phyloP scores from a whole-genome alignment of 2,888 invertebrate species.

The Pollenia labialis region DNA sequence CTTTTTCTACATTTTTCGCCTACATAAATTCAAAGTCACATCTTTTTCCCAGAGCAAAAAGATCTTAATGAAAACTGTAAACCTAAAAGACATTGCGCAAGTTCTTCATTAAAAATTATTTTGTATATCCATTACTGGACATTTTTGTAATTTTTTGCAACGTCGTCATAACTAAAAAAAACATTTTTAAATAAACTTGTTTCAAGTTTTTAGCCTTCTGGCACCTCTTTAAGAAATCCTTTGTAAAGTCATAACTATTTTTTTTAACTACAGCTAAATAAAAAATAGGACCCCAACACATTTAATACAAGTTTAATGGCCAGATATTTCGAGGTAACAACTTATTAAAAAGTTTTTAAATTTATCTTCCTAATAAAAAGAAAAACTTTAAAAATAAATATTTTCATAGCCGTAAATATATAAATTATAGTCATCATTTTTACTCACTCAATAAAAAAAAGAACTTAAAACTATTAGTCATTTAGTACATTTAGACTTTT shows the following conservation, averaged over 20 bases:
- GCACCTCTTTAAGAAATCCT: too few relatives aligned
- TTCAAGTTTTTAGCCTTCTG: too few relatives aligned
- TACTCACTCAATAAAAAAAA: background rate
- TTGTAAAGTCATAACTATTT: background rate
- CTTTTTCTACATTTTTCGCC: too few relatives aligned
- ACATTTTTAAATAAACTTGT: too few relatives aligned
- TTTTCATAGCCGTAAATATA: slow-evolving; percentile 1
- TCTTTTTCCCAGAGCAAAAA: too few relatives aligned
- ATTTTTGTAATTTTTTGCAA: too few relatives aligned
- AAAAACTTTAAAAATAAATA: background rate
- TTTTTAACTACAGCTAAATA: background rate
- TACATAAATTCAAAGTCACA: too few relatives aligned
- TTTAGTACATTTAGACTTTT: slow-evolving; percentile 1
- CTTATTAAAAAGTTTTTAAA: background rate
- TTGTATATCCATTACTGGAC: too few relatives aligned
- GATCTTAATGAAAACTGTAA: too few relatives aligned
- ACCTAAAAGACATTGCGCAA: too few relatives aligned
- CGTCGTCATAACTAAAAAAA: too few relatives aligned
- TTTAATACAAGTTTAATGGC: slow-evolving; percentile 29
- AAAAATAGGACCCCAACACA: background rate
- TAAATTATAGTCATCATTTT: background rate
- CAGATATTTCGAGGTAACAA: slow-evolving; percentile 41
- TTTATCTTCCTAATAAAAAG: background rate
- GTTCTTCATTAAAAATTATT: too few relatives aligned
- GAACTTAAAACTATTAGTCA: slow-evolving; percentile 31